Conservation (phyloP, 2,797 vertebrate species). For the Gadopsis bispinosus region DNA sequence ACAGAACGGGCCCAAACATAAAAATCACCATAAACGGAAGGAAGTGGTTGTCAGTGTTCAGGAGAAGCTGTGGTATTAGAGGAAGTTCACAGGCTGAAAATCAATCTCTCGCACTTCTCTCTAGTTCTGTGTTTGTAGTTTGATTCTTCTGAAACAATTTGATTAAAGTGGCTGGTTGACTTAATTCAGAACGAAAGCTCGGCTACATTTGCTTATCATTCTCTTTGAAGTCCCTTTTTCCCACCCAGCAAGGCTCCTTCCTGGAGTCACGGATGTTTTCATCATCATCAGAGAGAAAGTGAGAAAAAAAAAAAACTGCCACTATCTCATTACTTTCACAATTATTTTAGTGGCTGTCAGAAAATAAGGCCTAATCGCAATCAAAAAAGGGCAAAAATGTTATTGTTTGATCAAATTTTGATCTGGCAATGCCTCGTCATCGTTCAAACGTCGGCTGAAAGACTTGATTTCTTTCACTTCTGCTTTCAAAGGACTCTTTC, state of each 20-base stretch:
- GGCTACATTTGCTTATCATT: constrained; percentile 77
- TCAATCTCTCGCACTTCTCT: constrained; percentile 35
- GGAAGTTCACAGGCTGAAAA: constrained; percentile 52
- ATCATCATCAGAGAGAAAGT: constrained; percentile 59
- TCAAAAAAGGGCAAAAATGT: constrained; percentile 76
- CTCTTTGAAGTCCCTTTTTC: constrained; percentile 79
- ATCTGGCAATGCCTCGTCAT: constrained; percentile 64
- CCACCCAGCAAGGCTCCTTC: constrained; percentile 68
- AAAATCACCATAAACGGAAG: constrained; percentile 25
- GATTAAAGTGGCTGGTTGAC: constrained; percentile 80
- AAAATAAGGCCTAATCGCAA: constrained; percentile 76
- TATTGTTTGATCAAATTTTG: constrained; percentile 81
- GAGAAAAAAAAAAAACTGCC: constrained; percentile 32
- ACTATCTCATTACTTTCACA: constrained; percentile 78
- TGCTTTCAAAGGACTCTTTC: constrained; percentile 81
- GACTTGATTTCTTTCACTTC: constrained; percentile 71
- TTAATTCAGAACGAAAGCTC: constrained; percentile 80
- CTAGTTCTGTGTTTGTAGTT: constrained; percentile 65
- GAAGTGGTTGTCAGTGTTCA: constrained; percentile 29
- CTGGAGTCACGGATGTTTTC: constrained; percentile 75
- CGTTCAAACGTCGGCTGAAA: constrained; percentile 69
- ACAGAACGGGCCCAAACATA: constrained; percentile 7
- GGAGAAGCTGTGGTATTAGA: constrained; percentile 4
- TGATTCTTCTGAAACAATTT: constrained; percentile 81
- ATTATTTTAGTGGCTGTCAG: constrained; percentile 83